Evolutionary conservation across 2,888 invertebrate species (phyloP), one percentile per base, ranked within the genome.

Genomic region (Brenthis ino): DNA sequence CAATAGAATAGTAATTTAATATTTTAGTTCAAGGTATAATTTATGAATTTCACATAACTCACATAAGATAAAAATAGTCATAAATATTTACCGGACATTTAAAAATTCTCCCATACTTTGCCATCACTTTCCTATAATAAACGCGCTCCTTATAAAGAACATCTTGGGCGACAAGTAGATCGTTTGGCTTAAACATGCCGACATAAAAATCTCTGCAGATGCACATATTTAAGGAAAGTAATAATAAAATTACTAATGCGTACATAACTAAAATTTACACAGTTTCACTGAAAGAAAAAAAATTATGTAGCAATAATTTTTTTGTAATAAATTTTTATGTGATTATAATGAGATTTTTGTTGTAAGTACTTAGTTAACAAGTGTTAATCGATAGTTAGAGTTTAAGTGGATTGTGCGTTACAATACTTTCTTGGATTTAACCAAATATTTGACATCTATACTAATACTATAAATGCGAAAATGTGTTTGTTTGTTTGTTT

Each of bases 171-270:
- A 89, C 86, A 14, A 91, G 76, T 4, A 81, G 77, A 67, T 91
- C 89, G 61, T 88, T 83, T n/a, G 73, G 80, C 47, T 80, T 85
- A 66, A 89, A 91, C 86, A 89, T 85, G 2, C 91, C 91, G 0
- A 85, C 74, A 56, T 87, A 86, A 68, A 82, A 88, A 76, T 89
- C 88, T 70, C 85, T 82, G 71, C 84, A 82, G 37, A 71, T 55
- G 43, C 63, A 68, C 20, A 64, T 16, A 64, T 61, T 66, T 20
- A 68, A 20, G 1, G 63, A 37, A 43, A 70, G 0, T 53, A 58
- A 43, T 60, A 72, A 53, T 51, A 66, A 51, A 53, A 72, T 43
- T 6, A 66, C 12, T 47, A 28, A 37, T 54, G 37, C 20, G 28
- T 61, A 24, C 72, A 70, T 72, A 57, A 51, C 33, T 65, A 4